Evolutionary conservation across 1,140 invertebrate genomes (phyloP), one percentile per base, ranked within the genome.

Genomic region (Scaptomyza pallida): DNA sequence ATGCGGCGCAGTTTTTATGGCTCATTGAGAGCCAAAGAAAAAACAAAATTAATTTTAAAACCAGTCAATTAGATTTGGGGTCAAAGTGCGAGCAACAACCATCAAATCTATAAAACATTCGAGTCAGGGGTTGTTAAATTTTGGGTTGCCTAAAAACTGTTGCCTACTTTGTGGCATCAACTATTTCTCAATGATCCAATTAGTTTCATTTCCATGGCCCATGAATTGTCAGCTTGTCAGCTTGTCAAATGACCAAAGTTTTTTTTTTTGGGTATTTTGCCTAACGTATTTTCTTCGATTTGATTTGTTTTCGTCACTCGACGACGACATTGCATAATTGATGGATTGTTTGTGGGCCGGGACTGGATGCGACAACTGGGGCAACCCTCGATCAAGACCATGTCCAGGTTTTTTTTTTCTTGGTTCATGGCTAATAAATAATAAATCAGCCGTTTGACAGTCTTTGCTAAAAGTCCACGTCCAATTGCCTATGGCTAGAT

Each of bases 391-490:
- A 50, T 12, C n/a, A 50, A 45, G 45, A 44, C 16, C 17, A 30
- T 33, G 64, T 72, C 30, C 50, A 23, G 26, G 8, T 37, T 72
- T 50, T 33, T 44, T 72, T 50, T 33, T 41, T 48, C 5, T 12
- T 30, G 51, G 72, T 26, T 61, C 70, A 56, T 19, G 17, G 37
- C 64, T 63, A 63, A 77, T 77, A 77, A 77, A 77, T 77, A 77
- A 77, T 77, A 74, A 77, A 77, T 77, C 75, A 77, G 60, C 64
- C 65, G 12, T 50, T 74, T 74, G 75, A 74, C 75, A 77, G 65
- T 64, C 47, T 56, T 44, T 55, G 55, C 43, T 40, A 65, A 64
- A 74, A 70, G 37, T 70, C 63, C 40, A 16, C n/a, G 43, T n/a
- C 43, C 35, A 30, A 30, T 12, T 10, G 35, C 33, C 51, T 44